These are phyloP conservation scores for Aix galericulata DNA, from an alignment of 2,113 vertebrate species.

Conservation along the genomic window DNA sequence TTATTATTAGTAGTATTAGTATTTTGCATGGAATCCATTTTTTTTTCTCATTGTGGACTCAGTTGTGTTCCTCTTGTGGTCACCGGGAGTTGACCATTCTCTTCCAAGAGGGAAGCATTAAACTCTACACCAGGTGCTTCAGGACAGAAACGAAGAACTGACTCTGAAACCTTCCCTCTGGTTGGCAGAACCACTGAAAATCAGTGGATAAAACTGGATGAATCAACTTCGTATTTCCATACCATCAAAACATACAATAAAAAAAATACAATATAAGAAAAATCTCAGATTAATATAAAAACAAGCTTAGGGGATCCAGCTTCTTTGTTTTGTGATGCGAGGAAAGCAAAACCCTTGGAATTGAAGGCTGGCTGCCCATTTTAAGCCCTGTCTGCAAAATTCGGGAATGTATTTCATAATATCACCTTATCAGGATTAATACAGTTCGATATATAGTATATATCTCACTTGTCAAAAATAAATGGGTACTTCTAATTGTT, in stretches of 20 bases:
- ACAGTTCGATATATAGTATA: neutral
- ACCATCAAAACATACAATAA: neutral
- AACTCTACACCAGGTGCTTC: neutral
- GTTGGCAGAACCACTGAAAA: neutral
- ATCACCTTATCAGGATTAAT: neutral
- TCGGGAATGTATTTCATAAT: neutral
- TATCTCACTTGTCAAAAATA: neutral
- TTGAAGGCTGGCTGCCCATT: neutral
- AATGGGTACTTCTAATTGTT: neutral
- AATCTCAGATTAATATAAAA: neutral
- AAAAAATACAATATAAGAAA: neutral
- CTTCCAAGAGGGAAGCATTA: rapidly evolving
- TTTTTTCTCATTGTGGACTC: neutral
- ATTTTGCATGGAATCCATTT: neutral
- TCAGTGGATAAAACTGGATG: neutral
- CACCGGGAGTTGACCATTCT: neutral
- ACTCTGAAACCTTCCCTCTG: neutral
- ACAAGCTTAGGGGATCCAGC: neutral
- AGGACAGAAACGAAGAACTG: neutral
- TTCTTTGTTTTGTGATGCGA: neutral
- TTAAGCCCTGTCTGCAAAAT: neutral
- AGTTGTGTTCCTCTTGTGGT: neutral
- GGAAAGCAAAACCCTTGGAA: neutral
- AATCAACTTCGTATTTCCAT: neutral
- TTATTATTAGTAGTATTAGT: neutral